Evolutionary conservation across 2,888 invertebrate genomes (phyloP).

Genomic region (Sesamia inferens): DNA sequence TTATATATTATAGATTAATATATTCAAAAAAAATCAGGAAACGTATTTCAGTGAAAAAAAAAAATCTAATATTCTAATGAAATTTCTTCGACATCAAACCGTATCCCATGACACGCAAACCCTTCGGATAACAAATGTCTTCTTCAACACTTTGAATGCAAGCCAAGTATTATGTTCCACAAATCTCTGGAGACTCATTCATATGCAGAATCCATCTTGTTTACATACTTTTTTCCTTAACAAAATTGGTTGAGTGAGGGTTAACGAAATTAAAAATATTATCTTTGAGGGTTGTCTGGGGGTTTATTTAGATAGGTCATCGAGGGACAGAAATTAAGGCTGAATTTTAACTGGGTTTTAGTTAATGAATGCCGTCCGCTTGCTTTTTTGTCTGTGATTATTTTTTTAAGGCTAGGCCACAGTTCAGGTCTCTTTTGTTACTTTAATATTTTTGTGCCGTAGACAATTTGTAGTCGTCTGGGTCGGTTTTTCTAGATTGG

Average conservation of each 20-base stretch:
- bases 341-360: conserved; percentile 30
- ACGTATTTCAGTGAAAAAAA: conserved; percentile 7
- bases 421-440: conserved; percentile 20
- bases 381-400: conserved; percentile 40
- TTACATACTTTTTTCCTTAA: conserved; percentile 63
- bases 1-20: too few relatives aligned
- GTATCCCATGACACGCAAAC: conserved; percentile 42
- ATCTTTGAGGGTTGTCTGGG: conserved; percentile 57
- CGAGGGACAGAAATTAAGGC: conserved; percentile 30
- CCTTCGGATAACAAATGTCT: conserved; percentile 63
- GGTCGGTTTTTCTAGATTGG: neutral
- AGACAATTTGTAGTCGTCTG: conserved; percentile 32
- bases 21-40: neutral
- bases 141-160: conserved; percentile 60
- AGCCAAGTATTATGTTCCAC: conserved; percentile 60
- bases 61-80: conserved; percentile 30
- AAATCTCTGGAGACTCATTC: conserved; percentile 65
- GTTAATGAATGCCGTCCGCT: conserved; percentile 24
- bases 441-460: conserved; percentile 33
- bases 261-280: conserved; percentile 61
- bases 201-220: conserved; percentile 72
- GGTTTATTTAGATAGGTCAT: conserved; percentile 56
- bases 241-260: conserved; percentile 37
- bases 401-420: conserved; percentile 37
- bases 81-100: conserved; percentile 29